phyloP scores from a whole-genome alignment of 2,888 invertebrate species.

The Trichopoda pennipes region DNA sequence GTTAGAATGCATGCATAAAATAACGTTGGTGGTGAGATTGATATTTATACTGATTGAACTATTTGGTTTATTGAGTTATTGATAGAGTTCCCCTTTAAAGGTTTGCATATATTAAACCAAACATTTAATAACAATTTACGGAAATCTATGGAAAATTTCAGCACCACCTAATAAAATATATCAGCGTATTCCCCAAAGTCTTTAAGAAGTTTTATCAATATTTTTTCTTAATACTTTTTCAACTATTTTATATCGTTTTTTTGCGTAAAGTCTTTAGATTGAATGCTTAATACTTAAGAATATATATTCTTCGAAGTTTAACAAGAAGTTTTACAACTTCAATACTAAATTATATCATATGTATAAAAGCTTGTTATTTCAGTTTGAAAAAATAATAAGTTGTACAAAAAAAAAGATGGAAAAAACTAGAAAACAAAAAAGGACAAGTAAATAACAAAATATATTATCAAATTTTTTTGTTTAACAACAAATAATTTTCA shows the following conservation, averaged over 20 bases:
- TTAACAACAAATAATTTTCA: background rate
- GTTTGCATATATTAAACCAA: too few species aligned
- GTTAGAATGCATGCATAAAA: too few species aligned
- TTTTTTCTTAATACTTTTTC: background rate
- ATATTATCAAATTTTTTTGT: slow-evolving; percentile 34
- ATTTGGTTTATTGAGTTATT: too few species aligned
- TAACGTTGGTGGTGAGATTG: too few species aligned
- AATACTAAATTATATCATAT: slow-evolving; percentile 54
- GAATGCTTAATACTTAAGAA: slow-evolving; percentile 55
- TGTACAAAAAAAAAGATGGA: background rate
- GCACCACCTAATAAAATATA: background rate
- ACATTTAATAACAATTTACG: background rate
- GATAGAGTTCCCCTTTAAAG: too few species aligned
- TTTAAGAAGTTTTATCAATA: background rate
- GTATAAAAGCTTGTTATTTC: slow-evolving; percentile 42
- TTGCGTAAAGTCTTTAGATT: slow-evolving; percentile 28
- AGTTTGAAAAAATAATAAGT: slow-evolving; percentile 19
- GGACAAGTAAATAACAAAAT: slow-evolving; percentile 51
- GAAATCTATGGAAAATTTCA: background rate
- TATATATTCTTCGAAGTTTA: slow-evolving; percentile 50
- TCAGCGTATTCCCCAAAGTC: background rate
- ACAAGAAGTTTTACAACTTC: slow-evolving; percentile 43
- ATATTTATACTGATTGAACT: too few species aligned
- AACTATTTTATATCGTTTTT: background rate
- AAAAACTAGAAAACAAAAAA: slow-evolving; percentile 7